A percentile compares a stretch with the other conserved stretches of the same genome.
These are phyloP conservation scores for Battus philenor DNA, from an alignment of 1,140 invertebrate species.

Conservation along the genomic window DNA sequence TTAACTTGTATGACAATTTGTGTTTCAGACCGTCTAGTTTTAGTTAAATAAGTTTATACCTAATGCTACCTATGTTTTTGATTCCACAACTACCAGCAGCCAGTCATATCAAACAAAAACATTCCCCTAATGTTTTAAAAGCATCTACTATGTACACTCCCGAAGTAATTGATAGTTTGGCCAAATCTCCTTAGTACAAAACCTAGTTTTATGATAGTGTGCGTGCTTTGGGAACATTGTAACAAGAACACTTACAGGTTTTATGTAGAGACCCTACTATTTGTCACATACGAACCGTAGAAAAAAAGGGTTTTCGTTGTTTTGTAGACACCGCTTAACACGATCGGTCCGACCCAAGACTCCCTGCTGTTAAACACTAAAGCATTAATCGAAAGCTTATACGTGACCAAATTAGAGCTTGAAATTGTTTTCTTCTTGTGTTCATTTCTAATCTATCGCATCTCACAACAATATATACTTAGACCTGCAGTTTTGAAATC, in stretches of 20 bases:
- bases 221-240: slow-evolving; percentile 2
- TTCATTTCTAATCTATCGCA: slow-evolving; percentile 57
- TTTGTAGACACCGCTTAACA: slow-evolving; percentile 38
- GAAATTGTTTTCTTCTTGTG: slow-evolving; percentile 62
- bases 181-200: not conserved
- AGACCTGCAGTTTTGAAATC: slow-evolving; percentile 13
- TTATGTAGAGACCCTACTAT: slow-evolving; percentile 14
- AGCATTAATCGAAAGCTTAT: slow-evolving; percentile 63
- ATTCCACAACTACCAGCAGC: slow-evolving; percentile 16
- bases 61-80: slow-evolving; percentile 47
- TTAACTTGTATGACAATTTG: slow-evolving; percentile 73
- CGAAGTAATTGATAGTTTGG: slow-evolving; percentile 8
- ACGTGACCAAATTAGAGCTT: slow-evolving; percentile 71
- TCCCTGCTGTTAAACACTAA: slow-evolving; percentile 46
- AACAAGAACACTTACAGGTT: not conserved
- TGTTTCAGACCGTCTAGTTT: slow-evolving; percentile 68
- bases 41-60: slow-evolving; percentile 59
- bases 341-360: slow-evolving; percentile 28
- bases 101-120: too few species aligned
- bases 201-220: slow-evolving; percentile 1
- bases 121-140: not conserved
- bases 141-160: too few species aligned
- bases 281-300: slow-evolving; percentile 11
- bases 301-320: slow-evolving; percentile 22
- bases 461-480: slow-evolving; percentile 50